Evolutionary conservation across 1,140 invertebrate species (phyloP).

Genomic region (Mesaphorura yosii): DNA sequence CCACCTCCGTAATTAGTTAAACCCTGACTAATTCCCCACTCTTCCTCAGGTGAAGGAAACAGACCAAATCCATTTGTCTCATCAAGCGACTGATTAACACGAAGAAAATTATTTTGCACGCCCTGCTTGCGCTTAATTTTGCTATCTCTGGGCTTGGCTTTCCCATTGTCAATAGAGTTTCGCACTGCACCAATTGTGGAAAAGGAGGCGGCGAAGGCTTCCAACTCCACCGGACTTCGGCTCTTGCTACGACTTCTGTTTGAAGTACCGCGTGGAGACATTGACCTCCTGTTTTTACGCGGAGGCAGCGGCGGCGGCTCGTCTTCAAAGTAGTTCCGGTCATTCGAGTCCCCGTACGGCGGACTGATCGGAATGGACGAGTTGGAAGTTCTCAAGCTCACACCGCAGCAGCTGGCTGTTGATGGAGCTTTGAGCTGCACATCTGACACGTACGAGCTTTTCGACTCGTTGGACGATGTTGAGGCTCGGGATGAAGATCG

Average conservation of each 20-base stretch:
- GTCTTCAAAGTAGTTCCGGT: too few relatives aligned
- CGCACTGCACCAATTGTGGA: background rate
- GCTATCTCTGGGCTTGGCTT: background rate
- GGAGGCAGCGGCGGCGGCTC: background rate
- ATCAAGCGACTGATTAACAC: too few relatives aligned
- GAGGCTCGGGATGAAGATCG: slow-evolving; percentile 7
- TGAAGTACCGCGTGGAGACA: background rate
- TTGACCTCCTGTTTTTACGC: slow-evolving; percentile 1
- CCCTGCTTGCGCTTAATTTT: background rate
- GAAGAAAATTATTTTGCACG: too few relatives aligned
- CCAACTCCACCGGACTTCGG: background rate
- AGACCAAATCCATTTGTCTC: too few relatives aligned
- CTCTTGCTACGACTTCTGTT: background rate
- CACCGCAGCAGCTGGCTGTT: slow-evolving; percentile 24
- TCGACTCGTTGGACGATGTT: too few relatives aligned
- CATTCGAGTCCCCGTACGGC: slow-evolving; percentile 5
- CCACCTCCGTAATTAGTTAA: too few relatives aligned
- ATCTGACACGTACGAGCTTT: slow-evolving; percentile 4
- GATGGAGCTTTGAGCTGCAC: background rate
- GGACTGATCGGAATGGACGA: slow-evolving; percentile 21
- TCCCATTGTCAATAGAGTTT: background rate
- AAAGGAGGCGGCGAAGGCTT: background rate
- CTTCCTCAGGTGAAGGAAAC: too few relatives aligned
- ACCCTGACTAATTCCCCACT: too few relatives aligned
- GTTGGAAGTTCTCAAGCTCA: slow-evolving; percentile 8